These are phyloP conservation scores for Ctenosaura bakeri DNA, from an alignment of 2,797 vertebrate species.

Conservation along the genomic window DNA sequence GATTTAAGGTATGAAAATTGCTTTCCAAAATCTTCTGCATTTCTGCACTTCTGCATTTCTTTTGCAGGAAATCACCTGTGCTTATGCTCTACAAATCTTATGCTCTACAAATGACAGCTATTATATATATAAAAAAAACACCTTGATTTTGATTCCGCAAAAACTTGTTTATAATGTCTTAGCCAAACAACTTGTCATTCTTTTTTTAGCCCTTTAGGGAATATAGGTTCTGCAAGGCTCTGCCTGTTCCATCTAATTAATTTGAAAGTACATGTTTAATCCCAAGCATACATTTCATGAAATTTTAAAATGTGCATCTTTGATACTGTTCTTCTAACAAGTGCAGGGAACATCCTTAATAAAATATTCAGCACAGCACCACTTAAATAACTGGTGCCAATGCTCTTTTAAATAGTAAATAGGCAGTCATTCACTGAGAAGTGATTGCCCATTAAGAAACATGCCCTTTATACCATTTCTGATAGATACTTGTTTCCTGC, in stretches of 20 bases:
- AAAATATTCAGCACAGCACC: conserved; percentile 13
- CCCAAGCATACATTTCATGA: conserved; percentile 40
- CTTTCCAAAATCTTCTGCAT: background rate
- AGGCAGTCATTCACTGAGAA: conserved; percentile 16
- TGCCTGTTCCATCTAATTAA: conserved; percentile 57
- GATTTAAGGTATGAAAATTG: background rate
- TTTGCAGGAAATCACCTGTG: conserved; percentile 9
- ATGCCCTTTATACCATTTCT: background rate
- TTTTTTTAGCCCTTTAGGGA: conserved; percentile 35
- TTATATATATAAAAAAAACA: background rate
- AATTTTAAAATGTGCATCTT: conserved; percentile 35
- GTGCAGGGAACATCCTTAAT: conserved; percentile 11
- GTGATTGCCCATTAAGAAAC: background rate
- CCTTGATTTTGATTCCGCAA: conserved; percentile 29
- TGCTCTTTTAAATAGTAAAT: conserved; percentile 13
- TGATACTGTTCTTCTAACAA: conserved; percentile 43
- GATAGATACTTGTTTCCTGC: conserved; percentile 1
- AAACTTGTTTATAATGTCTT: conserved; percentile 54
- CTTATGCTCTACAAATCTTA: background rate
- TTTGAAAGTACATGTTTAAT: conserved; percentile 49
- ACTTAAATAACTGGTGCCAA: conserved; percentile 38
- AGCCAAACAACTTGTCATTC: conserved; percentile 46
- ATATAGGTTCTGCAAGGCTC: conserved; percentile 45
- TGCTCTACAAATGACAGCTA: conserved; percentile 13
- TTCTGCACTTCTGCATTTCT: conserved; percentile 6